Conservation (phyloP, 2,888 invertebrate genomes). For the Oasisia sp. region DNA sequence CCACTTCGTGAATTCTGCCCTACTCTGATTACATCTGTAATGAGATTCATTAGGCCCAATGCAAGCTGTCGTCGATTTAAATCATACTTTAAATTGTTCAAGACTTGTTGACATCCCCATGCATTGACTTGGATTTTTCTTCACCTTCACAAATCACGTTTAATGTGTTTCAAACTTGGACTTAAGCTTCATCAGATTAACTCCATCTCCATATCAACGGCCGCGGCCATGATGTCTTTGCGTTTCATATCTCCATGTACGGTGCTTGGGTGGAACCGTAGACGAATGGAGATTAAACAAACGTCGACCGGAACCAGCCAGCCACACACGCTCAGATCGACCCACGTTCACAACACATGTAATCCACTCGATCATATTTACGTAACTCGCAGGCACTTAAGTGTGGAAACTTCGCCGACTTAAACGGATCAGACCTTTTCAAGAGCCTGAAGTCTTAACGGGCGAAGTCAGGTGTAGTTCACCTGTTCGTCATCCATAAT, state of each 20-base stretch:
- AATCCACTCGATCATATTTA: neutral
- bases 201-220: neutral
- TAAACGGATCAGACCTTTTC: neutral
- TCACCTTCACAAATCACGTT: neutral
- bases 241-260: neutral
- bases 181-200: neutral
- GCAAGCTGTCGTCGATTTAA: too few relatives aligned
- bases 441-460: neutral
- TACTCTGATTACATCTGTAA: too few relatives aligned
- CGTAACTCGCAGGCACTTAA: neutral
- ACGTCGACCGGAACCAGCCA: neutral
- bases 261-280: neutral
- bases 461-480: conserved; percentile 9
- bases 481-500: neutral
- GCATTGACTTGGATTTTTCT: too few relatives aligned
- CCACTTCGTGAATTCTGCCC: too few relatives aligned
- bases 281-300: neutral
- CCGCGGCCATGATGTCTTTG: neutral
- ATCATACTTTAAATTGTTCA: too few relatives aligned
- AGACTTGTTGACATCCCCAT: too few relatives aligned
- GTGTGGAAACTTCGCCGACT: neutral
- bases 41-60: too few relatives aligned
- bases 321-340: neutral
- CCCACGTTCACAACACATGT: neutral
- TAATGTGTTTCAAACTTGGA: neutral